A percentile compares a stretch with the other conserved stretches of the same genome.
Conservation (phyloP, 1,140 invertebrate genomes). For the Plutomurus gul region DNA sequence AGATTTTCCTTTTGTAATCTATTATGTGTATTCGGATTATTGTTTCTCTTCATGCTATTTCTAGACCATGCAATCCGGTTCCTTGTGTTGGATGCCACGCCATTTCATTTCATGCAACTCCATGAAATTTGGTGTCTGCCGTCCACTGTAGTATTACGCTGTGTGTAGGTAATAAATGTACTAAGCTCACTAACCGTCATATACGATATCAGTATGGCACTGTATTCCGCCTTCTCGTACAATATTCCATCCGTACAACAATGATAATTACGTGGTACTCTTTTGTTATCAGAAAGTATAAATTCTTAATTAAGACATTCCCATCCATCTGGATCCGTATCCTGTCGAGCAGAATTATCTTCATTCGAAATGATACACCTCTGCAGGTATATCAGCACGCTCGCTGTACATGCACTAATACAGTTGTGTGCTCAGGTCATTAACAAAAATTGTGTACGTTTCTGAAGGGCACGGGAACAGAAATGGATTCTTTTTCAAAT, state of each 20-base stretch:
- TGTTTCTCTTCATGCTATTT: constrained; percentile 22
- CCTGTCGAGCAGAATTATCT: constrained; percentile 7
- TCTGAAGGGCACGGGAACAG: background rate
- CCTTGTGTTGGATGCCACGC: background rate
- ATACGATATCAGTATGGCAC: background rate
- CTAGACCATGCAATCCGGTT: background rate
- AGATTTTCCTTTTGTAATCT: background rate
- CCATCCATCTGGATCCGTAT: constrained; percentile 26
- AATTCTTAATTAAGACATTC: constrained; percentile 37
- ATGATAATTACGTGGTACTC: constrained; percentile 1
- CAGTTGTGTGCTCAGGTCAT: background rate
- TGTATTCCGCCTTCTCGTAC: constrained; percentile 18
- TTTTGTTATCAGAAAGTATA: constrained; percentile 16
- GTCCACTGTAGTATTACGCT: background rate
- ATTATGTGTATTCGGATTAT: constrained; percentile 15
- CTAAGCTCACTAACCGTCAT: background rate
- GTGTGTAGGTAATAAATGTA: background rate
- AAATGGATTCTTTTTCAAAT: background rate
- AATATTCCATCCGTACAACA: background rate
- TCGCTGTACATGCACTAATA: background rate
- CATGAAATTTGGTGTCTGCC: constrained; percentile 5
- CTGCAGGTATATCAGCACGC: background rate
- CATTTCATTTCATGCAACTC: constrained; percentile 17
- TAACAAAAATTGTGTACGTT: too few species aligned
- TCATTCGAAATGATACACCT: background rate